These are phyloP conservation scores for Drosophila tani DNA, from an alignment of 1,140 invertebrate genomes.

Conservation along the genomic window DNA sequence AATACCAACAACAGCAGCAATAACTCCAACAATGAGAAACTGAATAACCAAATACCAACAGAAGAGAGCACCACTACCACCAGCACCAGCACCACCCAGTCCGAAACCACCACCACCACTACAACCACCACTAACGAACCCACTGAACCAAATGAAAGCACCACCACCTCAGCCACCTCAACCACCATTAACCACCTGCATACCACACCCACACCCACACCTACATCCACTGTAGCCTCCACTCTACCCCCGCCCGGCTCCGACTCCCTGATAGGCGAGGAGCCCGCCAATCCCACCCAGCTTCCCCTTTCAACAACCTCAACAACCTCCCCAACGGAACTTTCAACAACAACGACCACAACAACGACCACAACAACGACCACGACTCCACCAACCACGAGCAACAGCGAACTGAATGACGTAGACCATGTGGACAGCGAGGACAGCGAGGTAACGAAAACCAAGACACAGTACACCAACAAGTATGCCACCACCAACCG, in stretches of 20 bases:
- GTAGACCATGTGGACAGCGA: conserved; percentile 48
- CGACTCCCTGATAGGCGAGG: conserved; percentile 45
- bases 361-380: conserved; percentile 47
- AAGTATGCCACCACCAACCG: conserved; percentile 54
- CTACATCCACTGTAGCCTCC: conserved; percentile 67
- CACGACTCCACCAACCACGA: conserved; percentile 64
- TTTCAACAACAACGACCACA: no score
- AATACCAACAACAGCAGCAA: conserved; percentile 48
- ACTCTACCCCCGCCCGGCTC: conserved; percentile 41
- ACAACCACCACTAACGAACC: conserved; percentile 67
- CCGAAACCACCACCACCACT: conserved; percentile 46
- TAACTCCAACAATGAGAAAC: conserved; percentile 62
- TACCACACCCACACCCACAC: conserved; percentile 68
- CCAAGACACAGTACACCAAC: conserved; percentile 45
- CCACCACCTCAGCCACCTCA: conserved; percentile 74
- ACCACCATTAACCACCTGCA: conserved; percentile 73
- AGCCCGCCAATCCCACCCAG: conserved; percentile 24
- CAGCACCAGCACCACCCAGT: conserved; percentile 46
- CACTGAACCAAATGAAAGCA: conserved; percentile 82
- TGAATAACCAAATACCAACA: conserved; percentile 59
- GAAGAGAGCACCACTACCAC: conserved; percentile 38
- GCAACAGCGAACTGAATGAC: conserved; percentile 42
- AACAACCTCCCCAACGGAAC: conserved; percentile 2
- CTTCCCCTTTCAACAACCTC: conserved; percentile 20
- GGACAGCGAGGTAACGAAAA: conserved; percentile 71